These are phyloP conservation scores for Cydia strobilella DNA, from an alignment of 1,140 invertebrate species.

Conservation along the genomic window DNA sequence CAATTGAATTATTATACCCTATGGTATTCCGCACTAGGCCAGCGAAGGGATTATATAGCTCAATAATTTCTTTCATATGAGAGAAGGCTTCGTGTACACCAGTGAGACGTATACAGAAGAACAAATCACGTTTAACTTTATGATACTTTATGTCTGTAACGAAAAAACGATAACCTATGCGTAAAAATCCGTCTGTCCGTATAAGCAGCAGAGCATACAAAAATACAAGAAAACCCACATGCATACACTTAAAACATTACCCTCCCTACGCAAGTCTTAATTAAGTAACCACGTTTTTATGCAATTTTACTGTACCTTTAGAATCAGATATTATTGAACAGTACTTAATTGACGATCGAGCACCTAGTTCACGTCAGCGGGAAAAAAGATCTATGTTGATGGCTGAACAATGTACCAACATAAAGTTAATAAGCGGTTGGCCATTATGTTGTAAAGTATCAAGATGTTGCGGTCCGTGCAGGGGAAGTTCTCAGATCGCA, in stretches of 20 bases:
- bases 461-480: conserved; percentile 31
- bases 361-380: conserved; percentile 33
- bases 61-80: too few relatives aligned
- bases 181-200: not conserved
- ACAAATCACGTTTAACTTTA: too few relatives aligned
- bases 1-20: not conserved
- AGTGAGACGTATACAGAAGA: too few relatives aligned
- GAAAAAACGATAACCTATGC: not conserved
- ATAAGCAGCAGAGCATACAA: not conserved
- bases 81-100: too few relatives aligned
- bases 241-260: not conserved
- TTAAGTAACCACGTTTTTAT: not conserved
- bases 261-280: conserved; percentile 17
- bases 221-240: not conserved
- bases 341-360: conserved; percentile 18
- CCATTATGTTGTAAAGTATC: conserved; percentile 29
- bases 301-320: conserved; percentile 13
- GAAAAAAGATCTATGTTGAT: conserved; percentile 33
- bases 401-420: conserved; percentile 33
- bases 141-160: not conserved
- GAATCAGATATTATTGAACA: conserved; percentile 22
- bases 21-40: not conserved
- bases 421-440: conserved; percentile 29
- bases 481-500: conserved; percentile 10
- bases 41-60: not conserved